Evolutionary conservation across 2,888 invertebrate species (phyloP), one percentile per base, ranked within the genome.

Genomic region (Pseudococcus longispinus): DNA sequence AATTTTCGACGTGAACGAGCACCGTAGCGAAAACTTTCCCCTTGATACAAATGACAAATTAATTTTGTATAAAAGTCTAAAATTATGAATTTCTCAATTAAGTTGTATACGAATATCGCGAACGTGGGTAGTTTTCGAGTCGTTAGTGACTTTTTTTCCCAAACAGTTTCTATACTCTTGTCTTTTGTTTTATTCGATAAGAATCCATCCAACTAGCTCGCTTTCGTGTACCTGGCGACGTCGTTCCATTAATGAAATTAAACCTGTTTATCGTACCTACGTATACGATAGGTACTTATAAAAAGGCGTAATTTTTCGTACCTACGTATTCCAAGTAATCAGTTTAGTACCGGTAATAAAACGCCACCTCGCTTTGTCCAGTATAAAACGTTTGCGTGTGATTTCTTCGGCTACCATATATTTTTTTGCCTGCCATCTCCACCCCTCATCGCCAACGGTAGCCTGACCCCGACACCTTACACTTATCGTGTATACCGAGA

Each of bases 171-270:
- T n/a, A 0, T 3, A n/a, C 51, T 2, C 15, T n/a, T 51, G n/a
- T 51, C 8, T 51, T 51, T 51, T 51, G 3, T n/a, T 3, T n/a
- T 51, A n/a, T n/a, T 51, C 51, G 18, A 51, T 15, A 46, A n/a
- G n/a, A 51, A 51, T 0, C 2, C 51, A 5, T 0, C 15, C 3
- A 46, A 46, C 15, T 20, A n/a, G 60, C 4, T 60, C 23, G 15
- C 60, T 5, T 1, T 46, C 13, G 51, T 51, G 51, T 15, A 51
- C 4, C 18, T 46, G 9, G 51, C 51, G 51, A 51, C 51, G 74
- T 26, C 51, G 74, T 26, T 74, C 74, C 74, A 74, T 74, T 74
- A 74, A 74, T 74, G n/a, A 74, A 74, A 74, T 74, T 74, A 74
- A 74, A 74, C 74, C 74, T 37, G 37, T 74, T 74, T 65, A 51